Base-by-base conservation (phyloP, 2,113 vertebrate genomes). In the Daphoenositta chrysoptera region DNA sequence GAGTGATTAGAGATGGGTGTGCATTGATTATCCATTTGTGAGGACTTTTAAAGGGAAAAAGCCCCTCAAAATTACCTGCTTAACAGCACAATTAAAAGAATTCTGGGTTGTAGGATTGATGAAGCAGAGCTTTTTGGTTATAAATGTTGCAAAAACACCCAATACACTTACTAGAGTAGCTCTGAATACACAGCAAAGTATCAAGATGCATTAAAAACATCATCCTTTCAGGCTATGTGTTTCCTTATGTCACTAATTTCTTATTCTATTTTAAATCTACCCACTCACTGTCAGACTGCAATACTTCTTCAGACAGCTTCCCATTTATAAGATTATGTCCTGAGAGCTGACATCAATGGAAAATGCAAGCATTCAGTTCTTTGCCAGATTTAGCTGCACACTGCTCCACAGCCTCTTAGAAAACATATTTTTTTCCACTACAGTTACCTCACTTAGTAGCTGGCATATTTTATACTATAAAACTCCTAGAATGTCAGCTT, bases 261-360 rank as follows among this genome's bases (percentile, higher is more conserved):
- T 72, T 73, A 73, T 75, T 40, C 50, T 77, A 15, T 73, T 90
- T 93, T 80, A 83, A 76, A 63, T 51, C 50, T 83, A 77, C 30
- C 58, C 27, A 45, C 75, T 90, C 66, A 80, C 15, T 91, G 39
- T 44, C 60, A 61, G 66, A 44, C 56, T 81, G 58, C 42, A 88
- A 58, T 73, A 30, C 44, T 92, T 95, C 60, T 93, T 68, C 85
- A 88, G 64, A 73, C 50, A 83, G 51, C 56, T 86, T 91, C 47
- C 42, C 78, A 76, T 94, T 93, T 93, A 16, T 47, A 81, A 80
- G 51, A 47, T 2, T 6, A 47, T 73, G 57, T 90, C 80, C 85
- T 42, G 73, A 93, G 88, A 89, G 56, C 47, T 92, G 88, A 89
- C 76, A 93, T 83, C 68, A 75, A 51, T 71, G 83, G 90, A 89